Evolutionary conservation across 2,888 invertebrate species (phyloP), one percentile per base, ranked within the genome.

Genomic region (Cyaniris semiargus): DNA sequence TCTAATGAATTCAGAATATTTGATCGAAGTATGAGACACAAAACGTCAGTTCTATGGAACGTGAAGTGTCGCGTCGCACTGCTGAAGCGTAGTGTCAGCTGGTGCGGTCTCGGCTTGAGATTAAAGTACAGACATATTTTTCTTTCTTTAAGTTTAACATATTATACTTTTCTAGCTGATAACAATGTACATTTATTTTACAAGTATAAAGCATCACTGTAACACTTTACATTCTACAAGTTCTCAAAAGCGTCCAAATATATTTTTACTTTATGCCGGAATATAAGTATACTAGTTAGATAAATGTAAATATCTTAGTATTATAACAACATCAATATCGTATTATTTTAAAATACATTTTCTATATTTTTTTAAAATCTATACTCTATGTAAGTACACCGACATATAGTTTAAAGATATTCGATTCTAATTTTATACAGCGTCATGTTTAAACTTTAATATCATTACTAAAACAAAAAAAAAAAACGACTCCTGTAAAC

Each of bases 261-360:
- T 15, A 27, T 66, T 66, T 66, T 66, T 60, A 60, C 13, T 53
- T 53, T 66, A 66, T 15, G 31, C 4, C 13, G 15, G 27, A 27
- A 66, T 66, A 27, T 27, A 23, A 66, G 66, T 66, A 66, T 66
- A 27, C 21, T 66, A 27, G 6, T 27, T 66, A 66, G 53, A 18
- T 53, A 53, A 53, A 53, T 53, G 3, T 53, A 15, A 18, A 53
- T 44, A 53, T 53, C 18, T 66, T 66, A 66, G 23, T 66, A 66
- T 23, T 18, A n/a, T n/a, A 66, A 18, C 66, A 66, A 66, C 66
- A 66, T 31, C 15, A 18, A 31, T 66, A 66, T 6, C 5, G 27
- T 66, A 31, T 18, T 27, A 31, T 66, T 66, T 27, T 66, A 66
- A 60, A 66, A 66, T 66, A 66, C 27, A 66, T 66, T 66, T 23